These are phyloP conservation scores for Eristalis arbustorum DNA, from an alignment of 2,888 invertebrate genomes.

Conservation along the genomic window DNA sequence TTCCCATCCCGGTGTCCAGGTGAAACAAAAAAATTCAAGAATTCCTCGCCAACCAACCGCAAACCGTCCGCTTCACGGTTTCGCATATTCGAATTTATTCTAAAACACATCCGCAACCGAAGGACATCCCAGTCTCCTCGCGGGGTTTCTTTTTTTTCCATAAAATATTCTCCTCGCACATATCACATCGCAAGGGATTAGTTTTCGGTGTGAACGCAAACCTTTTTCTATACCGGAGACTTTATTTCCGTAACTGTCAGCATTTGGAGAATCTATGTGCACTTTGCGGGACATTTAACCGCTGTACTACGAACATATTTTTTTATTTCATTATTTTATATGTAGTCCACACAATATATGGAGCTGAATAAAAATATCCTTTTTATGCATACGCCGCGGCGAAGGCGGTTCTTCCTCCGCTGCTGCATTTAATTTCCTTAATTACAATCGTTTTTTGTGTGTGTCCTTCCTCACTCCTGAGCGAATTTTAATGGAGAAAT, in stretches of 20 bases:
- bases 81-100: constrained; percentile 52
- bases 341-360: constrained; percentile 45
- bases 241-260: constrained; percentile 78
- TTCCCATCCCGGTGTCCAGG: constrained; percentile 15
- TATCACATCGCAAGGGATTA: constrained; percentile 54
- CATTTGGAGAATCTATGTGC: constrained; percentile 77
- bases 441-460: constrained; percentile 54
- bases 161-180: constrained; percentile 11
- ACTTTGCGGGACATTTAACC: neutral
- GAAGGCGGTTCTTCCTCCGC: constrained; percentile 54
- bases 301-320: neutral
- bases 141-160: neutral
- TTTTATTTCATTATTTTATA: constrained; percentile 13
- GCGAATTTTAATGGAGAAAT: constrained; percentile 67
- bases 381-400: constrained; percentile 35
- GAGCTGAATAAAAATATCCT: constrained; percentile 55
- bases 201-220: constrained; percentile 41
- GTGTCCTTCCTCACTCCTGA: constrained; percentile 25
- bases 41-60: constrained; percentile 14
- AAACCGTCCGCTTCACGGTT: neutral
- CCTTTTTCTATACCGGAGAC: constrained; percentile 71
- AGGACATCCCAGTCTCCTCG: neutral
- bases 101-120: constrained; percentile 11
- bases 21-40: constrained; percentile 23
- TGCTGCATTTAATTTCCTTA: constrained; percentile 70